phyloP scores from a whole-genome alignment of 2,888 invertebrate genomes.

The Trachelus tabidus region DNA sequence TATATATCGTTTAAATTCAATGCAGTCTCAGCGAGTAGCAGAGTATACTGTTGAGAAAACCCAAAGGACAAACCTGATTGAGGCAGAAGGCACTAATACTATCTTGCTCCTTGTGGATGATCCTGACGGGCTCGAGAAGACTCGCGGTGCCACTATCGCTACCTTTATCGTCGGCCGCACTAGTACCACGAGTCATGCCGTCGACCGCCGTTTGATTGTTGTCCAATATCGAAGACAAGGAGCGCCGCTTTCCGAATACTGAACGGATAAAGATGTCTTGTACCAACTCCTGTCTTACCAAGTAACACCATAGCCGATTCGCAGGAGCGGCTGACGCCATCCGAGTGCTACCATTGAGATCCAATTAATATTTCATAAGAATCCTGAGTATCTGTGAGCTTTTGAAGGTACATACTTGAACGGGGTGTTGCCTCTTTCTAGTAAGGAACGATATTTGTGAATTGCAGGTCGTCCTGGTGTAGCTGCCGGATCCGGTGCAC shows the following conservation, averaged over 20 bases:
- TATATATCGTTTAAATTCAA: no score
- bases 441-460: constrained; percentile 90
- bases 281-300: constrained; percentile 91
- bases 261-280: constrained; percentile 96
- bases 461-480: constrained; percentile 78
- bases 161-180: constrained; percentile 57
- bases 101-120: constrained; percentile 99
- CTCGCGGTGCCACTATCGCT: constrained; percentile 63
- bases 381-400: background rate
- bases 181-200: constrained; percentile 52
- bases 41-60: background rate
- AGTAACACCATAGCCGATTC: constrained; percentile 90
- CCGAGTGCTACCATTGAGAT: constrained; percentile 67
- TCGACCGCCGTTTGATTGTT: constrained; percentile 58
- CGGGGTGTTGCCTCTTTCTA: constrained; percentile 95
- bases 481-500: constrained; percentile 80
- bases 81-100: constrained; percentile 97
- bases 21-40: background rate
- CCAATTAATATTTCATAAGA: background rate
- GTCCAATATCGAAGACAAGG: constrained; percentile 68
- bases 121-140: constrained; percentile 86
- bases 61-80: constrained; percentile 77
- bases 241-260: constrained; percentile 86
- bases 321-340: constrained; percentile 80
- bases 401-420: constrained; percentile 74